Evolutionary conservation across 2,888 invertebrate species (phyloP).

Genomic region (Aethes cnicana): DNA sequence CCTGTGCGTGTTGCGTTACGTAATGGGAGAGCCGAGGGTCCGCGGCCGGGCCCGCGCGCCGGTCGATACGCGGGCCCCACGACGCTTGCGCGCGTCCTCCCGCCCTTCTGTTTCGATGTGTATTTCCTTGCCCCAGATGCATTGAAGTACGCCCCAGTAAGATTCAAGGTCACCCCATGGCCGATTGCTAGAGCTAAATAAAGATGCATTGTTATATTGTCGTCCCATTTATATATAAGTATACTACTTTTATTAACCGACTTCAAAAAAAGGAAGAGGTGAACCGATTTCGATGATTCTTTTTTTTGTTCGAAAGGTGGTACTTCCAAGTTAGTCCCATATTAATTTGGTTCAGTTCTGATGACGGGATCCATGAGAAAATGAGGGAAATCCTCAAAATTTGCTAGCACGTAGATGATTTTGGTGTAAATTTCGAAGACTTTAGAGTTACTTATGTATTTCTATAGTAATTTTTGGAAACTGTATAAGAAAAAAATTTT

Average conservation of each 20-base stretch:
- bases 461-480: no score
- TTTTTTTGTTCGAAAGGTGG: no score
- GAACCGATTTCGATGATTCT: no score
- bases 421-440: no score
- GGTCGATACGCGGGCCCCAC: slow-evolving; percentile 21
- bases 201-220: not conserved
- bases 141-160: slow-evolving; percentile 46
- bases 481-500: not conserved
- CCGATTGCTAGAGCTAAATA: slow-evolving; percentile 23
- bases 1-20: slow-evolving; percentile 80
- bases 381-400: no score
- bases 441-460: no score
- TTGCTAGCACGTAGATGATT: no score
- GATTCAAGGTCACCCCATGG: slow-evolving; percentile 51
- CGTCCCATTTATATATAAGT: not conserved
- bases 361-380: no score
- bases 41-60: slow-evolving; percentile 40
- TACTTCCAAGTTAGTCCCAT: no score
- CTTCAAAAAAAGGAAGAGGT: no score
- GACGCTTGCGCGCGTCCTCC: slow-evolving; percentile 37
- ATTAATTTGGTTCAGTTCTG: no score
- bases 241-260: not conserved
- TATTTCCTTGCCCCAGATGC: slow-evolving; percentile 55
- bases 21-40: slow-evolving; percentile 69
- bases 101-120: slow-evolving; percentile 29